Percentiles rank a stretch among this genome's conserved stretches.
These are phyloP conservation scores for Acanthiza pusilla DNA, from an alignment of 2,797 vertebrate species.

Conservation along the genomic window DNA sequence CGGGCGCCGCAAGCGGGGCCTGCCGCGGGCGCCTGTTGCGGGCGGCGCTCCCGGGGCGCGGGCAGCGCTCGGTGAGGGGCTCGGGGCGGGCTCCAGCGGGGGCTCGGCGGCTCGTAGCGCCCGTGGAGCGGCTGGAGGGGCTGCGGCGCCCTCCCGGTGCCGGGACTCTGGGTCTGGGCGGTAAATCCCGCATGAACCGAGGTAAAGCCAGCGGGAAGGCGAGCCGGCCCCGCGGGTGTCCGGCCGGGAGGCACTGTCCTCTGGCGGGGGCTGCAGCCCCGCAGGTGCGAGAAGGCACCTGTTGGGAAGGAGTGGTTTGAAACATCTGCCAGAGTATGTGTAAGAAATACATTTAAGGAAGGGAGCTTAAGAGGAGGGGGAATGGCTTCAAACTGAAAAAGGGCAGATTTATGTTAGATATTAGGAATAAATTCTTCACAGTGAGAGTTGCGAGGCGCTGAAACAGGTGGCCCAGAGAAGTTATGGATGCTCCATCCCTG, in stretches of 20 bases:
- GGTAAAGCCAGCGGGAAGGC: background rate
- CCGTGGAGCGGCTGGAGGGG: background rate
- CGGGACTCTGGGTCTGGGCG: background rate
- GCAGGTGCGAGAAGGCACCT: fast-evolving
- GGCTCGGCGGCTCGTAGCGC: background rate
- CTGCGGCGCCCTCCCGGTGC: background rate
- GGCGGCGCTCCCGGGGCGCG: background rate
- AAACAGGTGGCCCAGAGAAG: background rate
- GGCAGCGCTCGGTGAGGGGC: background rate
- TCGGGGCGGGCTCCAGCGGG: background rate
- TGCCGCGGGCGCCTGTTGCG: background rate
- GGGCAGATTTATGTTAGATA: background rate
- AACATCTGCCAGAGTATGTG: too few species aligned
- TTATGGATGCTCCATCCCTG: background rate
- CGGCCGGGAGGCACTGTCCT: background rate
- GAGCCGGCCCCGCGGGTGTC: background rate
- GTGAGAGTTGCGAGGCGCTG: background rate
- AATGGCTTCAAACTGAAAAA: background rate
- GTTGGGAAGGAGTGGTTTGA: background rate
- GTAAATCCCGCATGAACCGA: background rate
- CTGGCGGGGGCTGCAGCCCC: background rate
- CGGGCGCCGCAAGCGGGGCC: background rate
- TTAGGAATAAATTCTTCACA: background rate
- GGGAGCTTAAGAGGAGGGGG: background rate
- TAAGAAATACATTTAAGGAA: fast-evolving